Evolutionary conservation across 2,888 invertebrate genomes (phyloP), one percentile per base, ranked within the genome.

Genomic region (Ectropis crepuscularia): DNA sequence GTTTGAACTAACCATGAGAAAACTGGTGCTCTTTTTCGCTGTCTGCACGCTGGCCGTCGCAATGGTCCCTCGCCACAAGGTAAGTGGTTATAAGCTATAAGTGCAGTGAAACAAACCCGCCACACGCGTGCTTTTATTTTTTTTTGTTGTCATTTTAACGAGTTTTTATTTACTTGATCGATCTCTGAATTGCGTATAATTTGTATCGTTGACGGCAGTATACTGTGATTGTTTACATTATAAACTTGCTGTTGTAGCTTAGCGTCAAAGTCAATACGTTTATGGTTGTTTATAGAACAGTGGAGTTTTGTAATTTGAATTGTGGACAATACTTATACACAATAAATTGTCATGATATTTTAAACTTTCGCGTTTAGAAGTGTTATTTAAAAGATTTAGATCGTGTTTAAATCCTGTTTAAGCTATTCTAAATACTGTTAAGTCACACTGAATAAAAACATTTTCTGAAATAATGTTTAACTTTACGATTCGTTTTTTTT

Each of bases 1-100:
- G 12, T 8, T 37, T 9, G 46, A 50, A 48, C 45, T 53, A 49
- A 75, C 78, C 73, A 85, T 58, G 63, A 87, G 87, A 88, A 85
- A 78, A 63, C 62, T 85, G 45, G 49, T 88, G 9, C 51, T 86
- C 57, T 62, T 89, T 2, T 49, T 89, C 41, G 78, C 76, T 41
- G 57, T 82, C 53, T 83, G 80, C 71, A 74, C 81, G 49, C 53
- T 85, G 64, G 68, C 83, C 10, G 72, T 72, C n/a, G 87, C 89
- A 60, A 81, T 86, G 81, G 84, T 85, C 41, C 83, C 85, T 6
- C 78, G 74, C 61, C 71, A 78, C 6, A 85, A 78, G 85, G 90
- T 90, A 69, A 90, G 90, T 87, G 11, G 11, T 12, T 54, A 37
- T 11, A 49, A 11, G 37, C 39, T 62, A 62, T 67, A 67, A 63